Evolutionary conservation across 2,888 invertebrate genomes (phyloP).

Genomic region (Hemaris fuciformis): DNA sequence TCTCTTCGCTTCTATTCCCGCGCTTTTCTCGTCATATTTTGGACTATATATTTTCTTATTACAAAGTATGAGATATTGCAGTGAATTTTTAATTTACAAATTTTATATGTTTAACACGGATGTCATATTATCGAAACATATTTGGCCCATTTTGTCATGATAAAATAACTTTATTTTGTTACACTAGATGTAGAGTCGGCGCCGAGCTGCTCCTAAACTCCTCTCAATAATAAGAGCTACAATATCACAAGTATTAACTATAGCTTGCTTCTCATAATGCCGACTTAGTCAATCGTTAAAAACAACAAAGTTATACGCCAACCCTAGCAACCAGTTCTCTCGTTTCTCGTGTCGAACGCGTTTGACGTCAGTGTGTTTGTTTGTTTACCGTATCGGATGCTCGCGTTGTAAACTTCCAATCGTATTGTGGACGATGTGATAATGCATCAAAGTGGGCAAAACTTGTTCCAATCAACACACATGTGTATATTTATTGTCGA

Average conservation of each 20-base stretch:
- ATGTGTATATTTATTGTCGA: not conserved
- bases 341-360: constrained; percentile 22
- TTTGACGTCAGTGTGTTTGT: constrained; percentile 64
- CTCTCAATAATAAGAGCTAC: too few species aligned
- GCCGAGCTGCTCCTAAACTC: too few species aligned
- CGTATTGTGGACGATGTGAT: constrained; percentile 56
- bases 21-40: not conserved
- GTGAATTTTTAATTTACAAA: too few species aligned
- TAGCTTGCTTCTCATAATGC: too few species aligned
- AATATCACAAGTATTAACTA: too few species aligned
- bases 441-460: constrained; percentile 44
- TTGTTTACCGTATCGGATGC: constrained; percentile 70
- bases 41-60: not conserved
- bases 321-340: constrained; percentile 5
- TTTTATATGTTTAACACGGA: not conserved
- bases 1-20: not conserved
- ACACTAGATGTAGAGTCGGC: too few species aligned
- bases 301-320: not conserved
- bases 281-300: not conserved
- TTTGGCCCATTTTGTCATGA: too few species aligned
- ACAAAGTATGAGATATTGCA: not conserved
- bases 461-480: not conserved
- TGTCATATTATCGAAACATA: not conserved
- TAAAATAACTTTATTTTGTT: too few species aligned
- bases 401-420: constrained; percentile 69